Conservation (phyloP, 35 echinoderm and acorn worm genomes). For the Diadema setosum region DNA sequence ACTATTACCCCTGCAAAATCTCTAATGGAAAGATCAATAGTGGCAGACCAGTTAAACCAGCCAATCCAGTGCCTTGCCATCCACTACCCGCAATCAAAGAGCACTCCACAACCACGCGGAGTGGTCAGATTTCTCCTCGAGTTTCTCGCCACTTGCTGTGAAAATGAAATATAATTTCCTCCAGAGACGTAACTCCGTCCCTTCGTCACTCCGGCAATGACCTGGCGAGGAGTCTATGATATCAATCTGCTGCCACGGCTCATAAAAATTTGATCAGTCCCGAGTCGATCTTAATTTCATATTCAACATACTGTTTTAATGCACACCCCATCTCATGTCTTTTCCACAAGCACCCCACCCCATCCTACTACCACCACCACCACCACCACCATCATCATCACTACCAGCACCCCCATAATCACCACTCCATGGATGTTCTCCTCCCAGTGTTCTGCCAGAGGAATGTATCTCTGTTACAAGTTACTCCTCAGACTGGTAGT, state of each 20-base stretch:
- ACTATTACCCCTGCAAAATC: background rate
- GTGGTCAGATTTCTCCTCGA: constrained; percentile 61
- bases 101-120: constrained; percentile 43
- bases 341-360: background rate
- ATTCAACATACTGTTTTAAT: background rate
- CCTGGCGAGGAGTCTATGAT: constrained; percentile 27
- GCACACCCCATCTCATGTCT: background rate
- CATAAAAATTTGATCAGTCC: constrained; percentile 58
- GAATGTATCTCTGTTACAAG: too few relatives aligned
- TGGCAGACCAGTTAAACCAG: background rate
- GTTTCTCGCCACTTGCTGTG: constrained; percentile 38
- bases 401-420: background rate
- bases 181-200: constrained; percentile 13
- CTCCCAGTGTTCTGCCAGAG: too few relatives aligned
- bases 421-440: too few relatives aligned
- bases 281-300: constrained; percentile 22
- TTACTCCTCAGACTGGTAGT: too few relatives aligned
- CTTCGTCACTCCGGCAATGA: constrained; percentile 5
- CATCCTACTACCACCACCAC: background rate
- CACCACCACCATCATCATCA: background rate
- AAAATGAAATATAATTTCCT: constrained; percentile 53
- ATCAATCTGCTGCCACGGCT: constrained; percentile 44
- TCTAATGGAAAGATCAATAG: constrained; percentile 24
- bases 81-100: constrained; percentile 43
- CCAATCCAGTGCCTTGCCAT: background rate